Evolutionary conservation across 64 coral and sea anemone genomes (phyloP), one percentile per base, ranked within the genome.

Genomic region (Montipora cactus): DNA sequence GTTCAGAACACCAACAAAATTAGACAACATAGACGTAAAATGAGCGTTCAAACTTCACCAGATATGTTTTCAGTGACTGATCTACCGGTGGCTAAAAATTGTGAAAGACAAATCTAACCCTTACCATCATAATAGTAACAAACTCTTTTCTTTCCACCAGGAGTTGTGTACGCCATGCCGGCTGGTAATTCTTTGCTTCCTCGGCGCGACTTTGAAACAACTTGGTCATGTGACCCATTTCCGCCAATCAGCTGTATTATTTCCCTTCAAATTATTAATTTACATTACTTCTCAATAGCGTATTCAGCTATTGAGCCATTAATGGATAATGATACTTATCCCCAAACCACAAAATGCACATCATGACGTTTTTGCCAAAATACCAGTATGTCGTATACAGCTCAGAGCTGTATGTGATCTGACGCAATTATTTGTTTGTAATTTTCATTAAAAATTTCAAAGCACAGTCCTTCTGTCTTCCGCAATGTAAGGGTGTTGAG

Each of bases 61-160:
- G 81, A 88, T 16, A 64, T 9, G 19, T 81, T 75, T 77, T 49
- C 10, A 70, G 64, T 20, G 21, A 4, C 10, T 82, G 71, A 81
- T 80, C 52, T 51, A 75, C 16, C 49, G 22, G 15, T 67, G 49
- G 11, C 11, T 12, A 44, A 8, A 16, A 69, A 49, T 51, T 89
- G 11, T 94, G 18, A 57, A 13, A 2, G 67, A 37, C 20, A 50
- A 67, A 87, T 81, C 81, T 61, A 53, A 44, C 64, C 8, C 85
- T 96, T 92, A 99, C 98, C 98, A 90, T 99, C 98, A 75, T 99
- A 99, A 90, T 99, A 99, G 89, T 99, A 99, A 89, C 98, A 99
- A 94, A 99, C 98, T 94, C 95, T 92, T 90, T 99, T 99, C 92
- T 99, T 99, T 84, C 98, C 98, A 72, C 95, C 95, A 77, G 98